A percentile compares a stretch with the other conserved stretches of the same genome.
Conservation (phyloP, 2,888 invertebrate genomes). For the Epinotia bilunana region DNA sequence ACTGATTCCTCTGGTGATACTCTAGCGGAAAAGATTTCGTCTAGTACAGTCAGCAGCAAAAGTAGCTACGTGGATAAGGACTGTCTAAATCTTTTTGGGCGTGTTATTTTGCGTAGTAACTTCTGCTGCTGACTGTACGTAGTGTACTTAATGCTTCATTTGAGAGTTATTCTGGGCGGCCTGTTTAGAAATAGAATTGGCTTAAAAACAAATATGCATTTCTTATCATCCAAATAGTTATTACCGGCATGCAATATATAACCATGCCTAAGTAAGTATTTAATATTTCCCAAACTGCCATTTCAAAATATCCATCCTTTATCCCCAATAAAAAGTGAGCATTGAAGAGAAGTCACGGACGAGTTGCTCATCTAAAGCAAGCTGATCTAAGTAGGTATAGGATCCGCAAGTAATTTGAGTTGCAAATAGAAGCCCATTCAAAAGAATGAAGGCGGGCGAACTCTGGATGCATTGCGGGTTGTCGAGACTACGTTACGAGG, state of each 20-base stretch:
- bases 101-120: no score
- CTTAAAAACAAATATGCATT: no score
- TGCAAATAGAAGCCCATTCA: slow-evolving; percentile 50
- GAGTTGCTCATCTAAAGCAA: slow-evolving; percentile 33
- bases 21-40: not conserved
- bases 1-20: slow-evolving; percentile 15
- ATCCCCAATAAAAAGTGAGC: slow-evolving; percentile 15
- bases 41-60: not conserved
- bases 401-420: slow-evolving; percentile 56
- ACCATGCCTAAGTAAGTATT: no score
- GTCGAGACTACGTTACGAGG: slow-evolving; percentile 46
- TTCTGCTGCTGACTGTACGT: not conserved
- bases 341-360: slow-evolving; percentile 25
- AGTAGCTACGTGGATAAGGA: no score
- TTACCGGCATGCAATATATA: no score
- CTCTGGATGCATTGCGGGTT: slow-evolving; percentile 55
- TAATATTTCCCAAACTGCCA: not conserved
- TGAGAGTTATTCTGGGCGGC: not conserved
- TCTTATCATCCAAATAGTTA: no score
- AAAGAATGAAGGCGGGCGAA: slow-evolving; percentile 56
- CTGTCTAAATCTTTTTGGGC: no score
- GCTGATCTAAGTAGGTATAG: slow-evolving; percentile 37
- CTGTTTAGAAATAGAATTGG: not conserved
- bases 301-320: slow-evolving; percentile 8
- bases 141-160: not conserved